These are phyloP conservation scores for Falco berigora DNA, from an alignment of 2,797 vertebrate species.

Conservation along the genomic window DNA sequence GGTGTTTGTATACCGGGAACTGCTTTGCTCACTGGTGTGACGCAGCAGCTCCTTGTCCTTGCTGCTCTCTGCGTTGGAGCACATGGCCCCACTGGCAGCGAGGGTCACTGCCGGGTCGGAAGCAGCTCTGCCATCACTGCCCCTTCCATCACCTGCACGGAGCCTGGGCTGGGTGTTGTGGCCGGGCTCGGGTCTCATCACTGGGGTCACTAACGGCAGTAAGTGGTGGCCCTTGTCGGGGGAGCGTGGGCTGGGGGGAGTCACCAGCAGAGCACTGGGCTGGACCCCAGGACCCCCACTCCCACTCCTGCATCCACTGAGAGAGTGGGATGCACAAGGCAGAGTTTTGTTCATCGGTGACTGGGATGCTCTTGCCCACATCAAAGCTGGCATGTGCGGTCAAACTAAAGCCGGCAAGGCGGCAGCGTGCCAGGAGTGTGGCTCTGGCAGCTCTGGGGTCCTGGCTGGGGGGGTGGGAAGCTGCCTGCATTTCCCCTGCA, in stretches of 20 bases:
- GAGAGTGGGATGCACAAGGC: neutral
- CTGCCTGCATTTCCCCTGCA: fast-evolving
- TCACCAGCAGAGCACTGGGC: neutral
- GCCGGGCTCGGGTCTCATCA: too few relatives aligned
- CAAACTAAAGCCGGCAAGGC: neutral
- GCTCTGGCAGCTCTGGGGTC: neutral
- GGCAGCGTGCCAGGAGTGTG: fast-evolving
- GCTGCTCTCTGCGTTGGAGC: fast-evolving
- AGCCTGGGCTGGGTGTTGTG: neutral
- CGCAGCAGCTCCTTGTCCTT: fast-evolving
- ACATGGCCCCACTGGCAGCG: neutral
- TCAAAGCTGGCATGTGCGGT: fast-evolving
- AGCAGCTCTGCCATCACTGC: neutral
- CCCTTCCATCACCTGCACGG: fast-evolving
- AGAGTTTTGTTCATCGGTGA: neutral
- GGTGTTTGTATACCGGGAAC: neutral
- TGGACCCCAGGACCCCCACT: fast-evolving
- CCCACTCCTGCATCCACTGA: fast-evolving
- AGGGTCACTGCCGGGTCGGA: too few relatives aligned
- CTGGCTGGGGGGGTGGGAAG: neutral
- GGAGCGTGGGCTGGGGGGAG: neutral
- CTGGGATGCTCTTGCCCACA: neutral
- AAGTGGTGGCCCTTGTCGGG: neutral
- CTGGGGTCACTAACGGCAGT: fast-evolving
- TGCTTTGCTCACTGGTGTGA: neutral